Evolutionary conservation across 2,113 vertebrate genomes (phyloP), one percentile per base, ranked within the genome.

Genomic region (Entelurus aequoreus): DNA sequence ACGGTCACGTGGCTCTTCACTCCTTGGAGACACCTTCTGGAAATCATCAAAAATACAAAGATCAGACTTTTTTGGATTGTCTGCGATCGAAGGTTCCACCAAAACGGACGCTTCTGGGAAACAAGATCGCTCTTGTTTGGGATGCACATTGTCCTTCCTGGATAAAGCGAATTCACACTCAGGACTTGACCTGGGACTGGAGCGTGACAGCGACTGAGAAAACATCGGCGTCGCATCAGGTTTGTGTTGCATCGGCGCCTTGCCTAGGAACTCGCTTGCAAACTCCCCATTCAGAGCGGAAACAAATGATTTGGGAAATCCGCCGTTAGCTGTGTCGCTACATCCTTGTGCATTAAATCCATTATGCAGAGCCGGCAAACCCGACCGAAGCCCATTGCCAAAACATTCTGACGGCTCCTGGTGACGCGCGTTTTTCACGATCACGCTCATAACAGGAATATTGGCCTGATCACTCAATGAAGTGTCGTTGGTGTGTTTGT

Each of bases 401-500:
- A 84, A 76, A 19, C 68, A 84, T 59, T 98, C 95, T 42, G 92
- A 87, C 0, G 93, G 93, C 57, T 95, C 94, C 80, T 96, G 95
- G 5, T 92, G 93, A 79, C 91, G 95, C 0, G 93, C 96, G 87
- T 98, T 99, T 88, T 98, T 98, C 55, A 98, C 96, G 35, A 98
- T 98, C 53, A 97, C 96, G 65, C 95, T 98, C 68, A 98, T 94
- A 1, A 84, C 92, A 0, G 95, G 95, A 1, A 91, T 72, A 54
- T 98, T 95, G 2, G 90, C 71, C 60, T 93, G 93, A 60, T 90
- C 82, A 57, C 88, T 78, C 62, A 93, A 74, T 51, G 92, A 81
- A 47, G 93, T 84, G 47, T 96, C 94, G 51, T 95, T 94, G 13
- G 94, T 86, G 49, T 94, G 93, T 68, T 85, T 90, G 68, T 95